Evolutionary conservation across 2,888 invertebrate species (phyloP), one percentile per base, ranked within the genome.

Genomic region (Himalopsyche kuldschensis): DNA sequence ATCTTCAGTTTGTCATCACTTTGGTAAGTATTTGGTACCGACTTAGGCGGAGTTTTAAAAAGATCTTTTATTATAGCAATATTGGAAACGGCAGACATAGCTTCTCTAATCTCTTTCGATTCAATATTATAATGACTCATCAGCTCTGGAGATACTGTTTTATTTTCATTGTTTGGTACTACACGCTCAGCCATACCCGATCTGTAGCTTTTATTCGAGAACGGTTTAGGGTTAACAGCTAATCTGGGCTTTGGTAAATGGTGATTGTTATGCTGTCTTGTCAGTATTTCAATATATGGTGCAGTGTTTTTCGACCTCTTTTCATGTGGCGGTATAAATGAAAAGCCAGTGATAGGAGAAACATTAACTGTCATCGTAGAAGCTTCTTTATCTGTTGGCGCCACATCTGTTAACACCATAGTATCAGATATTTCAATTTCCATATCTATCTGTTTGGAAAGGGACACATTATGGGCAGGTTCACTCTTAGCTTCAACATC

Each of bases 241-340:
- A 41, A 41, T 41, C 41, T 41, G 3, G 41, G 35, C 27, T 75
- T 55, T 1, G 15, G 55, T 1, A 55, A 55, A 55, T 55, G 55
- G 17, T n/a, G 47, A 79, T n/a, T 27, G 46, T 79, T 78, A 31
- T 84, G 82, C 27, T 84, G 31, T 48, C 84, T 80, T 6, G 85
- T 85, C 27, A 85, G 76, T 20, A 85, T 46, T 75, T 85, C 85
- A n/a, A 85, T 79, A 35, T 85, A 85, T 1, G 85, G 84, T 11
- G 84, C 55, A 32, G 48, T 27, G 32, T 82, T 82, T 41, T 79
- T 78, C 15, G 75, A 10, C 79, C 79, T 84, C 27, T 81, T 84
- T 46, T 86, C 82, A 30, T 47, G 82, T 0, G 84, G 84, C 27
- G 78, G 30, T 11, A 84, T 83, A 75, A 86, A 86, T 17, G 84